A percentile compares a stretch with the other conserved stretches of the same genome.
Conservation (phyloP, 2,797 vertebrate species). For the Enteromius unitaeniatus region DNA sequence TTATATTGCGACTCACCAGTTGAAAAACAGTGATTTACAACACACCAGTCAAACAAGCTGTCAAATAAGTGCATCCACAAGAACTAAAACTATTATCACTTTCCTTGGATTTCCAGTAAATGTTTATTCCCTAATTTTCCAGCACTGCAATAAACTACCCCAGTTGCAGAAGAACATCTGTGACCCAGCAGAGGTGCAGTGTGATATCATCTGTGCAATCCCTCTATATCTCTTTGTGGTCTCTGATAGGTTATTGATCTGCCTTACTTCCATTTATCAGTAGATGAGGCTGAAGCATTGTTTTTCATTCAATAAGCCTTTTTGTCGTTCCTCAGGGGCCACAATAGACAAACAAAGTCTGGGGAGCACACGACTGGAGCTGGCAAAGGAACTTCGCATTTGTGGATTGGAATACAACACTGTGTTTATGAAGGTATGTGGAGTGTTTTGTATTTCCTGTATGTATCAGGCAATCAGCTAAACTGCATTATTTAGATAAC, state of each 20-base stretch:
- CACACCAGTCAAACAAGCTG: not conserved
- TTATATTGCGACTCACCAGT: not conserved
- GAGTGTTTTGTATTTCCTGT: not conserved
- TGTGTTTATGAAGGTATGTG: not conserved
- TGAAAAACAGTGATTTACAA: not conserved
- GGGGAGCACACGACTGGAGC: constrained; percentile 9
- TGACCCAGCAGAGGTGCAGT: constrained; percentile 2
- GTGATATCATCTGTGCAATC: not conserved
- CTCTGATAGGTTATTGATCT: constrained; percentile 40
- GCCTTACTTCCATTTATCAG: constrained; percentile 22
- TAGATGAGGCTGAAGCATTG: constrained; percentile 13
- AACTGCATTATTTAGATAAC: not conserved
- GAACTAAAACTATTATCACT: not conserved
- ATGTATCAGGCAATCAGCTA: not conserved
- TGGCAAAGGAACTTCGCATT: not conserved
- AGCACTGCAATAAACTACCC: not conserved
- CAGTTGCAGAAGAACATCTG: not conserved
- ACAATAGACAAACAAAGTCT: constrained; percentile 52
- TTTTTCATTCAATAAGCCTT: constrained; percentile 21
- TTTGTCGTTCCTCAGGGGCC: constrained; percentile 60
- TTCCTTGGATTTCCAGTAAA: not conserved
- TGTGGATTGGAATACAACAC: not conserved
- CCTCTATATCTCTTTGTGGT: not conserved
- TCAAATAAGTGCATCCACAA: not conserved
- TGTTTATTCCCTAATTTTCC: not conserved